phyloP scores from a whole-genome alignment of 2,888 invertebrate species.

The Ornithoptera alexandrae region DNA sequence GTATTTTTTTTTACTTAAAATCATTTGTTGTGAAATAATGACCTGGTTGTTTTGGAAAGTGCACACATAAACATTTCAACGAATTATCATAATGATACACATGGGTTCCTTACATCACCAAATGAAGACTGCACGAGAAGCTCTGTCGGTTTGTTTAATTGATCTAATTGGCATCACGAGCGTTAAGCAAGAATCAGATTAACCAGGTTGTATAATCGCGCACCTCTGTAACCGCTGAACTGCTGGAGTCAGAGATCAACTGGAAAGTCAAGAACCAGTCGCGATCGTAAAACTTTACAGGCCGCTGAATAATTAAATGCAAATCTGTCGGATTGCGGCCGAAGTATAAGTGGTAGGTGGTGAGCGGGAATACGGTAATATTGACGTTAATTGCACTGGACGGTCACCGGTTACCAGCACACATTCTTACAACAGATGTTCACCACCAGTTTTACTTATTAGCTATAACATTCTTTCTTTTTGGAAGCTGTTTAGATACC shows the following conservation, averaged over 20 bases:
- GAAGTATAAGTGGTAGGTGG: conserved; percentile 1
- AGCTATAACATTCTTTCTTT: too few species aligned
- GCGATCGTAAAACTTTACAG: conserved; percentile 23
- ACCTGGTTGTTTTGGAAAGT: not conserved
- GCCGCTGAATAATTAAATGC: conserved; percentile 37
- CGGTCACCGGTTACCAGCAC: too few species aligned
- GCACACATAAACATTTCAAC: not conserved
- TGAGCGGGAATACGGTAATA: too few species aligned
- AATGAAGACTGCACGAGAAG: too few species aligned
- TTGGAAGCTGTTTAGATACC: too few species aligned
- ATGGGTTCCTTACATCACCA: too few species aligned
- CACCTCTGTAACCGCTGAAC: conserved; percentile 25
- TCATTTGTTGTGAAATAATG: too few species aligned
- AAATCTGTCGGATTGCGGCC: conserved; percentile 25
- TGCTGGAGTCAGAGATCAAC: conserved; percentile 34
- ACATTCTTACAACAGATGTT: too few species aligned
- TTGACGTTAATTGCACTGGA: too few species aligned
- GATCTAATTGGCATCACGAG: conserved; percentile 11
- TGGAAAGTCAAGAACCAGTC: conserved; percentile 24
- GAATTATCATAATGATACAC: too few species aligned
- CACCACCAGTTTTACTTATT: too few species aligned
- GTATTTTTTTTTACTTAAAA: too few species aligned
- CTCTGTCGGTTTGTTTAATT: not conserved
- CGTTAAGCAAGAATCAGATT: conserved; percentile 15
- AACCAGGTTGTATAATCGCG: conserved; percentile 32